phyloP scores from a whole-genome alignment of 1,140 invertebrate genomes.

The Holotrichia oblita region DNA sequence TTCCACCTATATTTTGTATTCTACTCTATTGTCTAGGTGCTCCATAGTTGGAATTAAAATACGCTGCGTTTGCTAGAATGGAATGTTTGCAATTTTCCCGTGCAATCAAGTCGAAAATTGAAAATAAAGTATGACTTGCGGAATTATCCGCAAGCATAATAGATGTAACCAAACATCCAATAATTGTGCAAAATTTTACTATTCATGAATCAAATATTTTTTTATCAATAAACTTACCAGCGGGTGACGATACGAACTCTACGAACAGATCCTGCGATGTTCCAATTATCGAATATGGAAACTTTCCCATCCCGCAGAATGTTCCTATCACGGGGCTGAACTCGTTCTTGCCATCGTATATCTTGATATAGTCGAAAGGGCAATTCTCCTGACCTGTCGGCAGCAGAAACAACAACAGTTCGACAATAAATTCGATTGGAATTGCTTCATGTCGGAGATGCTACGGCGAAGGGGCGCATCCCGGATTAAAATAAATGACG shows the following conservation, averaged over 20 bases:
- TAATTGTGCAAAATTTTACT: neutral
- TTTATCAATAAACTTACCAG: constrained; percentile 64
- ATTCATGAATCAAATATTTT: neutral
- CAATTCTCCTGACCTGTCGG: constrained; percentile 80
- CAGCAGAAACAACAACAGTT: constrained; percentile 8
- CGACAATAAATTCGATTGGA: constrained; percentile 39
- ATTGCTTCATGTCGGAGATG: neutral
- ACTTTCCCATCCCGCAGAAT: constrained; percentile 93
- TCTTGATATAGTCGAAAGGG: constrained; percentile 88
- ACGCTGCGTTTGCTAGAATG: no score
- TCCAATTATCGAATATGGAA: constrained; percentile 92
- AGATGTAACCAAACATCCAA: no score
- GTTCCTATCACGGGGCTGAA: constrained; percentile 87
- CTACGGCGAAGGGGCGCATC: neutral
- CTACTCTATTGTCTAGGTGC: no score
- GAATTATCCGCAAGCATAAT: no score
- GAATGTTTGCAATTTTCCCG: no score
- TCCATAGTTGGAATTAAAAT: no score
- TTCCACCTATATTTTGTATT: no score
- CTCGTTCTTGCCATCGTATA: constrained; percentile 91
- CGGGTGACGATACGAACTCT: constrained; percentile 89
- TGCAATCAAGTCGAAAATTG: no score
- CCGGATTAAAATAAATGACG: neutral
- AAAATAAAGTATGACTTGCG: no score
- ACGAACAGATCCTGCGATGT: constrained; percentile 90